These are phyloP conservation scores for Elegia similella DNA, from an alignment of 2,888 invertebrate species.

Conservation along the genomic window DNA sequence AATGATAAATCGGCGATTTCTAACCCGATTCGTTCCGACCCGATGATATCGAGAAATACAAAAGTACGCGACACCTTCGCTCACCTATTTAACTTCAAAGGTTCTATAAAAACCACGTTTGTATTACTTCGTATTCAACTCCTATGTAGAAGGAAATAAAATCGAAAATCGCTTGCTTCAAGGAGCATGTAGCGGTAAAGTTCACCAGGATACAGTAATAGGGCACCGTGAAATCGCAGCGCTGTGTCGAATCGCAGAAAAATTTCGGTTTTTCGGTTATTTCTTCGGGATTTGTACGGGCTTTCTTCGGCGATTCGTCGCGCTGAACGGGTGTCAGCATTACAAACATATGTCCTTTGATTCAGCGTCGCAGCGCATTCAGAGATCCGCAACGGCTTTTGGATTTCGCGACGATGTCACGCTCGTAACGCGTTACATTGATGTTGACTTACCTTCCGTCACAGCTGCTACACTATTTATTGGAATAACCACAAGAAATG, in stretches of 20 bases:
- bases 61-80: conserved; percentile 63
- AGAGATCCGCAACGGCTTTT: conserved; percentile 68
- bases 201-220: conserved; percentile 59
- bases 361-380: conserved; percentile 58
- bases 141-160: neutral
- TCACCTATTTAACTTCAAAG: conserved; percentile 35
- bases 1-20: conserved; percentile 76
- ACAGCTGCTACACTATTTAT: conserved; percentile 66
- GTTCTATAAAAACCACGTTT: conserved; percentile 20
- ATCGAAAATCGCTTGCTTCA: neutral
- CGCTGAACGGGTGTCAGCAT: conserved; percentile 78
- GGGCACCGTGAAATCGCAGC: conserved; percentile 72
- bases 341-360: conserved; percentile 79
- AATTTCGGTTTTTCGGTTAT: conserved; percentile 82
- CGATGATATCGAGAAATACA: conserved; percentile 51
- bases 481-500: conserved; percentile 13
- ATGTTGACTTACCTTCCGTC: conserved; percentile 81
- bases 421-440: conserved; percentile 76
- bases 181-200: conserved; percentile 22
- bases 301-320: conserved; percentile 77
- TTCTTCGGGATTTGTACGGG: conserved; percentile 81
- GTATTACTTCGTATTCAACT: neutral
- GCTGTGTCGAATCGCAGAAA: conserved; percentile 79
- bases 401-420: conserved; percentile 77
- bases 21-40: conserved; percentile 74